Percentiles rank a stretch among this genome's conserved stretches.
These are phyloP conservation scores for Perca fluviatilis DNA, from an alignment of 2,113 vertebrate genomes.

Conservation along the genomic window DNA sequence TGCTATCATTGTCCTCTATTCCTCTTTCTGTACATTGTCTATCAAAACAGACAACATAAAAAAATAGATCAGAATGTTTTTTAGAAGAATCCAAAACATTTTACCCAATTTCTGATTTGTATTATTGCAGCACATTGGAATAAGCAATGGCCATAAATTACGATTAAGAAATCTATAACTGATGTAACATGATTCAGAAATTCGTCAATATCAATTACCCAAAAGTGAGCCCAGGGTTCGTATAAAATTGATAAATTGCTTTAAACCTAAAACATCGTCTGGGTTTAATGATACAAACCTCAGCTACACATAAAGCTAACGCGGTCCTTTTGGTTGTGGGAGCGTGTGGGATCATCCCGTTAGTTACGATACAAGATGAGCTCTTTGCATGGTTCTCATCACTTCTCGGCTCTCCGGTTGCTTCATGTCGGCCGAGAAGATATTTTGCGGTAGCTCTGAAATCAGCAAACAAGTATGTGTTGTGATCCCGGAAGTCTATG, in stretches of 20 bases:
- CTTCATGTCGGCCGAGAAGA: conserved; percentile 35
- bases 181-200: conserved; percentile 7
- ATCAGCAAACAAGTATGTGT: conserved; percentile 43
- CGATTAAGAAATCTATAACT: conserved; percentile 18
- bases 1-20: not conserved
- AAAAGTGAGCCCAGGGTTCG: not conserved
- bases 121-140: not conserved
- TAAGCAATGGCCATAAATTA: not conserved
- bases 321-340: conserved; percentile 39
- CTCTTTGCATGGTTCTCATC: conserved; percentile 48
- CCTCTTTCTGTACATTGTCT: not conserved
- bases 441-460: conserved; percentile 53
- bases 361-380: conserved; percentile 51
- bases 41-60: not conserved
- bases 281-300: conserved; percentile 46
- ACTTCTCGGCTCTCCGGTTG: conserved; percentile 38
- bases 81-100: not conserved
- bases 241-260: conserved; percentile 22
- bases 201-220: not conserved
- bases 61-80: not conserved
- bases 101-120: not conserved
- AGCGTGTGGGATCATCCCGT: conserved; percentile 40
- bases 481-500: conserved; percentile 19
- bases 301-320: conserved; percentile 37
- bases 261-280: conserved; percentile 24